A percentile compares a stretch with the other conserved stretches of the same genome.
Evolutionary conservation across 2,797 vertebrate genomes (phyloP).

Genomic region (Onychomys leucogaster): DNA sequence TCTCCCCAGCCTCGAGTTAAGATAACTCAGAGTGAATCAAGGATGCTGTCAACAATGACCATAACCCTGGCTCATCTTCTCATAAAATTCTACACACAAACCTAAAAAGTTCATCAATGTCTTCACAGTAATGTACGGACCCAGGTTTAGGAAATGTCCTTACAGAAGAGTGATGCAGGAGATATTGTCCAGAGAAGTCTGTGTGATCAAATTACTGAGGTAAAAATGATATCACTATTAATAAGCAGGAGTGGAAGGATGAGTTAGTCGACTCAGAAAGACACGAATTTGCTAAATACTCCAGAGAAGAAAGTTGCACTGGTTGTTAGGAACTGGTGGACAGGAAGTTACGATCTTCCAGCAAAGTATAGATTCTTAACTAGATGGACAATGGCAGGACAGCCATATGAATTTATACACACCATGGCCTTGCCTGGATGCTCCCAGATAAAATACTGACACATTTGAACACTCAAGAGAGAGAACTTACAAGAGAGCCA

Average conservation of each 20-base stretch:
- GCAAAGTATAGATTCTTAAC: neutral
- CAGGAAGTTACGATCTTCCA: neutral
- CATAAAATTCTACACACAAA: neutral
- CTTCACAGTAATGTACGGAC: neutral
- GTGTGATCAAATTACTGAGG: neutral
- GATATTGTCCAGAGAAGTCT: neutral
- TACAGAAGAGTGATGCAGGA: neutral
- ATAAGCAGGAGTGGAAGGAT: neutral
- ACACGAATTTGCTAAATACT: neutral
- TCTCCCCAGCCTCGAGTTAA: neutral
- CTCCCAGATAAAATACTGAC: neutral
- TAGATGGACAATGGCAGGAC: neutral
- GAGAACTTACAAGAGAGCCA: neutral
- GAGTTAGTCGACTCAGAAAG: neutral
- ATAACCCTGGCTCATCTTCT: neutral
- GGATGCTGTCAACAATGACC: neutral
- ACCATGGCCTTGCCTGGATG: neutral
- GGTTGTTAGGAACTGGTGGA: neutral
- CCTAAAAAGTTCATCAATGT: neutral
- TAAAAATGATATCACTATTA: neutral
- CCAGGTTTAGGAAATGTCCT: neutral
- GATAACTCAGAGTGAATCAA: neutral
- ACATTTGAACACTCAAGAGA: conserved; percentile 6
- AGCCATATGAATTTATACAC: neutral
- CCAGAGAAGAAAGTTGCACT: neutral